Conservation (phyloP, 2,797 vertebrate genomes). For the Sebastes nivosus region DNA sequence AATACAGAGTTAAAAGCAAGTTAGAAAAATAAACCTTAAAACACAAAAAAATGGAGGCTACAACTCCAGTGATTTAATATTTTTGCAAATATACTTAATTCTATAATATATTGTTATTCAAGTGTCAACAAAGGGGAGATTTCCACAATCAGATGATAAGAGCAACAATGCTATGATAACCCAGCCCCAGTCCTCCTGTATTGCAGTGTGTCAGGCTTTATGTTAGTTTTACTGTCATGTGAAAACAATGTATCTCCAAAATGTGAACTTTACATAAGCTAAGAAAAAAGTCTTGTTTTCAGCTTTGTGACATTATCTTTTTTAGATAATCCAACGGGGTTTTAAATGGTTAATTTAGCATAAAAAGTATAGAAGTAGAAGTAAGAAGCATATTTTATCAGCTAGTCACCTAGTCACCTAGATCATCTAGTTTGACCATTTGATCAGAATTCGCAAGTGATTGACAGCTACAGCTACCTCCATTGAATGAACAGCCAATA, state of each 20-base stretch:
- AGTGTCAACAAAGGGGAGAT: not conserved
- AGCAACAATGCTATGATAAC: slow-evolving; percentile 16
- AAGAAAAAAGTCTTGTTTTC: not conserved
- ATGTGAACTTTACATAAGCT: not conserved
- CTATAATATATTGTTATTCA: not conserved
- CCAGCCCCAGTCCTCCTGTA: slow-evolving; percentile 9
- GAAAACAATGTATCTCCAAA: slow-evolving; percentile 5
- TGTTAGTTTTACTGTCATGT: slow-evolving; percentile 20
- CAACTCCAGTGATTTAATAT: not conserved
- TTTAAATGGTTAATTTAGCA: not conserved
- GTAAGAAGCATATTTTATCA: too few relatives aligned
- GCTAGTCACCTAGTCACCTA: too few relatives aligned
- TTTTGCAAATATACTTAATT: not conserved
- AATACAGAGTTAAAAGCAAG: not conserved
- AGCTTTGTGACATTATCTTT: not conserved
- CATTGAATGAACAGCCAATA: too few relatives aligned
- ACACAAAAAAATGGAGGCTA: not conserved
- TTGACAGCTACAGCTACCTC: too few relatives aligned
- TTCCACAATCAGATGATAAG: not conserved
- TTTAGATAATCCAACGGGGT: not conserved
- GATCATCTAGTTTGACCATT: too few relatives aligned
- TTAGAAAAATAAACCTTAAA: not conserved
- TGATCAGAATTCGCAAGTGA: too few relatives aligned
- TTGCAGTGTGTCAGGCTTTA: slow-evolving; percentile 25
- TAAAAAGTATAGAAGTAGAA: too few relatives aligned